Percentiles rank a stretch among this genome's conserved stretches.
phyloP scores from a whole-genome alignment of 2,797 vertebrate genomes.

The Sebastes nivosus region DNA sequence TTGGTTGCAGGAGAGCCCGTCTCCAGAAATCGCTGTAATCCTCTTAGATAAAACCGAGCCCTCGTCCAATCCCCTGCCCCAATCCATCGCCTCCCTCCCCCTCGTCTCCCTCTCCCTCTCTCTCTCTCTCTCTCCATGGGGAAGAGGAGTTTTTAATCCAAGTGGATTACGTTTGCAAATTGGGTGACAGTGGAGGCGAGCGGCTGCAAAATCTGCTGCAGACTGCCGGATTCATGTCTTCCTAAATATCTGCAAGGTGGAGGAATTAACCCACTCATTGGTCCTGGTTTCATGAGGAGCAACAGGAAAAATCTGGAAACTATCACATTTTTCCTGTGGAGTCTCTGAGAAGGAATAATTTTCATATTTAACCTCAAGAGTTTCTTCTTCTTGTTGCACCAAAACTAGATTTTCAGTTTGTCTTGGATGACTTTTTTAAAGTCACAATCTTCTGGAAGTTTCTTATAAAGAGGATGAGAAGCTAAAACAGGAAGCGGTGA shows the following conservation, averaged over 20 bases:
- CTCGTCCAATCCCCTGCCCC: slow-evolving; percentile 75
- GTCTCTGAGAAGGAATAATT: background rate
- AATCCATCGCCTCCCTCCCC: slow-evolving; percentile 34
- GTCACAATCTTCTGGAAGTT: background rate
- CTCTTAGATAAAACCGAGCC: slow-evolving; percentile 84
- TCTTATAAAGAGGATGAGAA: background rate
- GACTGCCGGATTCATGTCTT: slow-evolving; percentile 6
- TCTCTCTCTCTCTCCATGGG: slow-evolving; percentile 24
- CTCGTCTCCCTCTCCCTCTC: slow-evolving; percentile 2
- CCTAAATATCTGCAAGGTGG: slow-evolving; percentile 10
- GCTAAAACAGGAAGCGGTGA: background rate
- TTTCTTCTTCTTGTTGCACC: background rate
- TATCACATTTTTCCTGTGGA: background rate
- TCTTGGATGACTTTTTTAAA: background rate
- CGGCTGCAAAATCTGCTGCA: slow-evolving; percentile 42
- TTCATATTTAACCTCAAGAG: background rate
- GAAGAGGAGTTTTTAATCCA: slow-evolving; percentile 82
- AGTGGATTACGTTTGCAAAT: slow-evolving; percentile 80
- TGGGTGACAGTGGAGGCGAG: slow-evolving; percentile 72
- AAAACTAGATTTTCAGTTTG: background rate
- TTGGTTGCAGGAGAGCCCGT: slow-evolving; percentile 75
- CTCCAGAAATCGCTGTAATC: slow-evolving; percentile 89
- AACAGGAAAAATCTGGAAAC: background rate
- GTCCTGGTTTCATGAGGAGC: background rate
- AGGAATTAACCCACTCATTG: background rate